phyloP scores from a whole-genome alignment of 2,113 vertebrate species.

The Ceuthmochares aereus region DNA sequence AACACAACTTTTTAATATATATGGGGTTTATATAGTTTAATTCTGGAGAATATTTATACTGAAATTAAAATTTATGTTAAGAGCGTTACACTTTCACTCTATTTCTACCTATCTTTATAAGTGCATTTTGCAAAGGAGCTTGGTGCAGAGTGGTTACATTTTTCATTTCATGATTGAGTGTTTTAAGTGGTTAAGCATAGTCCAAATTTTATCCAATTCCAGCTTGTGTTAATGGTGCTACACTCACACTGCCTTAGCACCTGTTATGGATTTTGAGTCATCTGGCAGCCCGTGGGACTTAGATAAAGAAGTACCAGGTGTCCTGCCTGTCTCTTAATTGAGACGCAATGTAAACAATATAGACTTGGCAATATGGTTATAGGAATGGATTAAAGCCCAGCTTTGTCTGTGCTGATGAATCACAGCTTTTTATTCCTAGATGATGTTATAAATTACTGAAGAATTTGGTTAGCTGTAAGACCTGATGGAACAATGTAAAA shows the following conservation, averaged over 20 bases:
- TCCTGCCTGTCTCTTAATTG: constrained; percentile 82
- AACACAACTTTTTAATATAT: neutral
- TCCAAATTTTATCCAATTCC: constrained; percentile 76
- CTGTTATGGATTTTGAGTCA: constrained; percentile 85
- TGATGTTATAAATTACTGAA: constrained; percentile 69
- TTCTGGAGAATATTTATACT: constrained; percentile 22
- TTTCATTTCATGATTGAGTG: constrained; percentile 76
- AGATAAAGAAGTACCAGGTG: constrained; percentile 85
- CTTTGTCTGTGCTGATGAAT: constrained; percentile 78
- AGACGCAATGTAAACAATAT: constrained; percentile 82
- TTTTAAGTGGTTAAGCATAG: constrained; percentile 72
- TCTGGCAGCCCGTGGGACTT: constrained; percentile 81
- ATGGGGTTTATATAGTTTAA: neutral
- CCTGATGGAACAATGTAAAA: constrained; percentile 41
- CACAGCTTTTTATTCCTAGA: constrained; percentile 71
- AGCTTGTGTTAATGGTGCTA: constrained; percentile 74
- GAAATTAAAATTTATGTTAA: constrained; percentile 18
- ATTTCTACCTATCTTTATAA: constrained; percentile 47
- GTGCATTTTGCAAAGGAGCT: constrained; percentile 40
- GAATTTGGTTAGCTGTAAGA: constrained; percentile 65
- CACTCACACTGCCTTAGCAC: constrained; percentile 79
- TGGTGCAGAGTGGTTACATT: constrained; percentile 55
- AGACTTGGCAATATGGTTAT: constrained; percentile 80
- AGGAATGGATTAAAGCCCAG: constrained; percentile 79
- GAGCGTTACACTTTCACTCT: constrained; percentile 29